Conservation (phyloP, 2,113 vertebrate species). For the Chloropsis hardwickii region DNA sequence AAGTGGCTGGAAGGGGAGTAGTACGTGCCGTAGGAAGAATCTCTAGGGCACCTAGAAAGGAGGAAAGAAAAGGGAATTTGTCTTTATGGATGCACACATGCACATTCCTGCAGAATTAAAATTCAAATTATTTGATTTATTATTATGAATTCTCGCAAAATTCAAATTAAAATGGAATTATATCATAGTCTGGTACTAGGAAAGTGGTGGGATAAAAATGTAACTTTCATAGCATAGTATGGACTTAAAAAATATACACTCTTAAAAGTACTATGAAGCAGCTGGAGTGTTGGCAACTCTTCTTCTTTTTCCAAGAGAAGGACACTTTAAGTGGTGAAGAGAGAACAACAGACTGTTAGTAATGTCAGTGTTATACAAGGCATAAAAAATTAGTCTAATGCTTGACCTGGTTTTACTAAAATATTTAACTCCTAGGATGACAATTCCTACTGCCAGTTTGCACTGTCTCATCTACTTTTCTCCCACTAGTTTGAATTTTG, state of each 20-base stretch:
- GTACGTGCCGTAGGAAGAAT: slow-evolving; percentile 42
- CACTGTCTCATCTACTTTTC: background rate
- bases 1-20: background rate
- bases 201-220: background rate
- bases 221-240: background rate
- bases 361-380: background rate
- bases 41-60: slow-evolving; percentile 59
- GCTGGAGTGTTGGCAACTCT: background rate
- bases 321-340: background rate
- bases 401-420: background rate
- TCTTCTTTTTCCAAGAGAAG: background rate
- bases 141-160: background rate
- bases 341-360: background rate
- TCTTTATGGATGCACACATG: rapidly evolving
- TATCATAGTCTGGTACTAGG: rapidly evolving
- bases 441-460: background rate
- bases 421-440: background rate
- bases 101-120: background rate
- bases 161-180: background rate
- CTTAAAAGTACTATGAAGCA: background rate
- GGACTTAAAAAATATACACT: background rate
- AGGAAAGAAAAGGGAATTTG: background rate
- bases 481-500: background rate
- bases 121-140: background rate
- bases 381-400: background rate